These are phyloP conservation scores for Prionailurus viverrinus DNA, from an alignment of 2,113 vertebrate genomes.

Conservation along the genomic window DNA sequence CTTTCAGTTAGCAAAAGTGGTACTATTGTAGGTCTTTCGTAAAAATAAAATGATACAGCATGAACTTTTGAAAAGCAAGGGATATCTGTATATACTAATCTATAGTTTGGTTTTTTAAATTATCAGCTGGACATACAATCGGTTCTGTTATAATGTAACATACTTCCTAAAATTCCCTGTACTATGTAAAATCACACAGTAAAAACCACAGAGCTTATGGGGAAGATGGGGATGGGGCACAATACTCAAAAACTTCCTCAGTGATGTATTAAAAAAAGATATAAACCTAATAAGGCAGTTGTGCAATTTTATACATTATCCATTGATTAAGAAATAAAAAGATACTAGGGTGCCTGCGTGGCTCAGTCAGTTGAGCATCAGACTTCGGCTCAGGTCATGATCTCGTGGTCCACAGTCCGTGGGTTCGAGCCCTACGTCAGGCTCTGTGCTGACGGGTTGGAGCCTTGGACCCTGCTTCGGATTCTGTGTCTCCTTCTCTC, in stretches of 20 bases:
- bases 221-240: conserved; percentile 29
- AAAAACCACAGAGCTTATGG: conserved; percentile 26
- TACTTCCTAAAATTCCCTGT: conserved; percentile 53
- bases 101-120: conserved; percentile 32
- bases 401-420: too few relatives aligned
- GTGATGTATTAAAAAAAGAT: conserved; percentile 13
- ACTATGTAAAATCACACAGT: neutral
- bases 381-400: too few relatives aligned
- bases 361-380: too few relatives aligned
- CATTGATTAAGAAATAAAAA: conserved; percentile 30
- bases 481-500: too few relatives aligned
- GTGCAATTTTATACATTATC: conserved; percentile 8
- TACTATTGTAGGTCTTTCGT: too few relatives aligned
- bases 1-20: too few relatives aligned
- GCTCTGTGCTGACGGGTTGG: too few relatives aligned
- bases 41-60: too few relatives aligned
- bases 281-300: conserved; percentile 8
- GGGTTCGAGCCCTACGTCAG: too few relatives aligned
- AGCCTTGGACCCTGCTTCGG: too few relatives aligned
- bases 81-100: neutral
- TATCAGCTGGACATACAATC: neutral
- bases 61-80: too few relatives aligned
- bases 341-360: neutral
- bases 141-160: conserved; percentile 23
- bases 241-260: neutral